Conservation (phyloP, 1,140 invertebrate genomes). For the Macrobrachium rosenbergii region DNA sequence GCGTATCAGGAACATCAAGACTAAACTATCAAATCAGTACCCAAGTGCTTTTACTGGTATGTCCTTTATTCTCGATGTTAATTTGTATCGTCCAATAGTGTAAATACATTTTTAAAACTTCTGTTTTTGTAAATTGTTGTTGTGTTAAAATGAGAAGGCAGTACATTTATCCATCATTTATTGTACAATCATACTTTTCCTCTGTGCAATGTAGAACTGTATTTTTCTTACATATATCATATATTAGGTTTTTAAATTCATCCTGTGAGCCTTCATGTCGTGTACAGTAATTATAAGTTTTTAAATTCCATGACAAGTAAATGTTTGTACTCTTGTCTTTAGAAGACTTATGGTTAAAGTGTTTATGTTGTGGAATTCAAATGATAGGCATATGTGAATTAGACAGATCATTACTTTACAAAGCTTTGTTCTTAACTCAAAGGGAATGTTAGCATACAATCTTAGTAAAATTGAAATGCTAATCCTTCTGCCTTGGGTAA, state of each 20-base stretch:
- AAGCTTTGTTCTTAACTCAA: too few species aligned
- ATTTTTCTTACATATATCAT: background rate
- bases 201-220: background rate
- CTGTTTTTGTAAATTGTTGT: background rate
- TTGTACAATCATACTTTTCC: background rate
- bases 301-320: too few species aligned
- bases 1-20: slow-evolving; percentile 80
- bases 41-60: slow-evolving; percentile 84
- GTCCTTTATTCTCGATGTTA: background rate
- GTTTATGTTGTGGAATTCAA: too few species aligned
- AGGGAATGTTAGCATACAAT: too few species aligned
- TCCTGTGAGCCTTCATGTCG: too few species aligned
- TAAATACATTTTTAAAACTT: background rate
- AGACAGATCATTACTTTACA: too few species aligned
- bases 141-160: background rate
- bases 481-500: too few species aligned
- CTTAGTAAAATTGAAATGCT: too few species aligned
- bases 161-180: background rate
- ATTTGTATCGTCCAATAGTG: background rate
- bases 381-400: too few species aligned
- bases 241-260: background rate
- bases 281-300: too few species aligned
- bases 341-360: too few species aligned
- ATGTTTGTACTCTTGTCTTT: too few species aligned
- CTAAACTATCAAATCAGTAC: slow-evolving; percentile 86